A percentile compares a stretch with the other conserved stretches of the same genome.
Conservation (phyloP, 2,113 vertebrate genomes). For the Zeus faber region DNA sequence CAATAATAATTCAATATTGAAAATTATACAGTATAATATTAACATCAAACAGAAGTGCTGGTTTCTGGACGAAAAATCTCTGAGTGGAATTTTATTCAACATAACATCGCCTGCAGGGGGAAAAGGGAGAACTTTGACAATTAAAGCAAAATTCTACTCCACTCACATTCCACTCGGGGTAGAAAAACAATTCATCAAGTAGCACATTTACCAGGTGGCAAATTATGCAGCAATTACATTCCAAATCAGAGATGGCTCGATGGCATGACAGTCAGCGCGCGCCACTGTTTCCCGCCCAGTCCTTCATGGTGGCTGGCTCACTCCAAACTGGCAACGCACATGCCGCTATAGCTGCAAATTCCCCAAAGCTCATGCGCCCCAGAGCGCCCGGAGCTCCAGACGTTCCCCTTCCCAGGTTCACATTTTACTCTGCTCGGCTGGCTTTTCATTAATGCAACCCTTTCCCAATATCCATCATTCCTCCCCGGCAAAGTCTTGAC, state of each 20-base stretch:
- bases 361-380: conserved; percentile 9
- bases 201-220: conserved; percentile 63
- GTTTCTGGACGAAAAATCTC: too few species aligned
- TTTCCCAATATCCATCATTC: conserved; percentile 81
- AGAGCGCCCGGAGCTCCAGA: conserved; percentile 47
- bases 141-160: conserved; percentile 33
- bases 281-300: conserved; percentile 15
- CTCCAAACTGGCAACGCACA: conserved; percentile 49
- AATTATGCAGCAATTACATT: conserved; percentile 68
- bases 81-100: too few species aligned
- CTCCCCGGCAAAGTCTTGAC: conserved; percentile 80
- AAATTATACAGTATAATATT: too few species aligned
- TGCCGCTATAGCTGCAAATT: conserved; percentile 43
- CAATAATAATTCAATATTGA: too few species aligned
- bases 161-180: conserved; percentile 42
- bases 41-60: too few species aligned
- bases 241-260: conserved; percentile 66
- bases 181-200: conserved; percentile 61
- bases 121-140: too few species aligned
- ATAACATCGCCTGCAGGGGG: too few species aligned
- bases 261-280: conserved; percentile 65
- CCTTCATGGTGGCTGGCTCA: conserved; percentile 21
- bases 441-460: conserved; percentile 78
- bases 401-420: conserved; percentile 50
- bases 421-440: conserved; percentile 63